Percentiles rank a stretch among this genome's conserved stretches.
Conservation (phyloP, 2,888 invertebrate genomes). For the Neoascia interrupta region DNA sequence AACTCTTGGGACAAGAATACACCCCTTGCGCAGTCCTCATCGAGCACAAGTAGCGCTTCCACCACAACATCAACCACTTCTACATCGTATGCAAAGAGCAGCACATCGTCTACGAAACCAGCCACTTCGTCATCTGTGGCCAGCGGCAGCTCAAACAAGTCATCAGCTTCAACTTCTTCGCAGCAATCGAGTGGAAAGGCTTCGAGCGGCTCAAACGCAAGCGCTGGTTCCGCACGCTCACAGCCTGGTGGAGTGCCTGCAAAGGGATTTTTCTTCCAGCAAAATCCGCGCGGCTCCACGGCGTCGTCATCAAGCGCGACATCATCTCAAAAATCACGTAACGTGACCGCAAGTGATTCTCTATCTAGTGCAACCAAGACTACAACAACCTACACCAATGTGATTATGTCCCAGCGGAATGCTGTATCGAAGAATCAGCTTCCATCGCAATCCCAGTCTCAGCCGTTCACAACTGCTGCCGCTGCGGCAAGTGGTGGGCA, state of each 20-base stretch:
- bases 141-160: constrained; percentile 30
- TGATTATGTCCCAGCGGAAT: constrained; percentile 81
- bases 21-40: constrained; percentile 68
- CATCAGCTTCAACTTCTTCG: constrained; percentile 22
- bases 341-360: constrained; percentile 58
- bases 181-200: constrained; percentile 36
- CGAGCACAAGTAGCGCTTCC: constrained; percentile 38
- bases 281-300: constrained; percentile 70
- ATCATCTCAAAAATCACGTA: constrained; percentile 46
- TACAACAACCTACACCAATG: constrained; percentile 82
- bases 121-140: constrained; percentile 58
- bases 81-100: constrained; percentile 71
- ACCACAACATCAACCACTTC: constrained; percentile 73
- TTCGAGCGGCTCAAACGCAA: constrained; percentile 20
- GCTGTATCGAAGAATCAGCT: constrained; percentile 70
- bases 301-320: constrained; percentile 47
- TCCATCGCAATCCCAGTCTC: constrained; percentile 37
- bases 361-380: constrained; percentile 79
- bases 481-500: constrained; percentile 69
- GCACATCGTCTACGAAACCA: constrained; percentile 73
- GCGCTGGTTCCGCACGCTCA: constrained; percentile 28
- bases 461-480: constrained; percentile 42
- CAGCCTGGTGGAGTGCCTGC: constrained; percentile 78
- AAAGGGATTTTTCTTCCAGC: constrained; percentile 74
- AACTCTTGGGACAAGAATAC: constrained; percentile 79